phyloP scores from a whole-genome alignment of 1,140 invertebrate genomes.

The Drosophila micromelanica region DNA sequence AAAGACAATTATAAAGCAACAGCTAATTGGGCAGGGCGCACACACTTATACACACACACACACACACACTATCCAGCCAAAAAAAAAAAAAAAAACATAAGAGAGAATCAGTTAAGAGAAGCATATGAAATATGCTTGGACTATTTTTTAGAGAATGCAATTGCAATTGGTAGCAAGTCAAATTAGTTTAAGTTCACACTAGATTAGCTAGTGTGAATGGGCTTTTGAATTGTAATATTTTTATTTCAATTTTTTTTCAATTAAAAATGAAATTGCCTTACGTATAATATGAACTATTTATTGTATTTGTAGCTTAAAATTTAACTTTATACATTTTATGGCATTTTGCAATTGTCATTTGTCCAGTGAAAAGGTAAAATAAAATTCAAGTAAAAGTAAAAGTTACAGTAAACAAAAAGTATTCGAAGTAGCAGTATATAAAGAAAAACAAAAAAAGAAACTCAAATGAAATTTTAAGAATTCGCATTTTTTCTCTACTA shows the following conservation, averaged over 20 bases:
- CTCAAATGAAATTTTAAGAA: slow-evolving; percentile 28
- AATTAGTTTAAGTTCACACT: slow-evolving; percentile 35
- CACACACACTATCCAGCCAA: slow-evolving; percentile 29
- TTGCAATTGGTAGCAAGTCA: slow-evolving; percentile 42
- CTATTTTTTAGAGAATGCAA: slow-evolving; percentile 24
- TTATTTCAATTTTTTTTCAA: slow-evolving; percentile 21
- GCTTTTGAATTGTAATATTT: slow-evolving; percentile 35
- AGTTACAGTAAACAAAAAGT: slow-evolving; percentile 9
- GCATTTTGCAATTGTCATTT: slow-evolving; percentile 60
- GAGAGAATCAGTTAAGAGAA: not conserved
- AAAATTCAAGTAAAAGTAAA: slow-evolving; percentile 4
- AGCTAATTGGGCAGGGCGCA: slow-evolving; percentile 8
- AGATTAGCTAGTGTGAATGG: slow-evolving; percentile 42
- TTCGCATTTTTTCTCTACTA: slow-evolving; percentile 33
- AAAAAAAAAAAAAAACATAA: not conserved
- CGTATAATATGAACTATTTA: slow-evolving; percentile 71
- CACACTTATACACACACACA: slow-evolving; percentile 23
- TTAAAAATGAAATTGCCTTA: slow-evolving; percentile 75
- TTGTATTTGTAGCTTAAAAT: slow-evolving; percentile 67
- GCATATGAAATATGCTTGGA: slow-evolving; percentile 35
- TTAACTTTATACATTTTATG: slow-evolving; percentile 67
- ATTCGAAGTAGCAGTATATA: slow-evolving; percentile 2
- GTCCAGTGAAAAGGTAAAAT: slow-evolving; percentile 24
- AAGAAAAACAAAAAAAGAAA: too few species aligned
- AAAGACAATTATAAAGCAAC: not conserved